These are phyloP conservation scores for Thereva nobilitata DNA, from an alignment of 2,888 invertebrate species.

Conservation along the genomic window DNA sequence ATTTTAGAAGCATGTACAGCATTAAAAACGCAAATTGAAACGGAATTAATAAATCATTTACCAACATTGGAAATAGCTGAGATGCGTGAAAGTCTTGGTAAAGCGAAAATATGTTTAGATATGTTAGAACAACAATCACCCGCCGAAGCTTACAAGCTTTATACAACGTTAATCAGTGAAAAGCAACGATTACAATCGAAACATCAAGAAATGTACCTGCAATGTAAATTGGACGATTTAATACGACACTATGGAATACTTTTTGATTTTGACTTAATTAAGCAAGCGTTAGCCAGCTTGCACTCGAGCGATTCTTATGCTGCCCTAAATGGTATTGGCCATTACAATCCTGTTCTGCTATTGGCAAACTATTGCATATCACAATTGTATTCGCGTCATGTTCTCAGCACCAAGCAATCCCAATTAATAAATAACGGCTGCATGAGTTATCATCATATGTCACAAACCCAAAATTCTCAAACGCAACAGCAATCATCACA, in stretches of 20 bases:
- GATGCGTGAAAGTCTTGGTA: slow-evolving; percentile 66
- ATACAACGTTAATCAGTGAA: slow-evolving; percentile 65
- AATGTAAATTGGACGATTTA: slow-evolving; percentile 72
- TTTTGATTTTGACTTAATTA: slow-evolving; percentile 69
- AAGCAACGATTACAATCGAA: slow-evolving; percentile 70
- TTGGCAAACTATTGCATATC: slow-evolving; percentile 79
- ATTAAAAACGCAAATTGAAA: slow-evolving; percentile 74
- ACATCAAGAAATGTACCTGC: slow-evolving; percentile 73
- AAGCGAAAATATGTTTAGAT: slow-evolving; percentile 65
- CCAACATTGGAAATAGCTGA: slow-evolving; percentile 69
- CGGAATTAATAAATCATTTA: slow-evolving; percentile 71
- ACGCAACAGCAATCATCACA: slow-evolving; percentile 44
- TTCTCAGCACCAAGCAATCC: slow-evolving; percentile 56
- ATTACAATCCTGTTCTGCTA: slow-evolving; percentile 71
- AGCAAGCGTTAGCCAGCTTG: slow-evolving; percentile 68
- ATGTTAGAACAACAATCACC: slow-evolving; percentile 62
- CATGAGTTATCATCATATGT: slow-evolving; percentile 22
- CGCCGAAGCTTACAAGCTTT: slow-evolving; percentile 66
- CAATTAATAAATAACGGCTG: slow-evolving; percentile 62
- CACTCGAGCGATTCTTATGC: slow-evolving; percentile 60
- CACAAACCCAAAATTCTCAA: slow-evolving; percentile 45
- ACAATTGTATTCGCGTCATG: slow-evolving; percentile 69
- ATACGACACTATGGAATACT: slow-evolving; percentile 69
- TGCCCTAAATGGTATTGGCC: slow-evolving; percentile 50
- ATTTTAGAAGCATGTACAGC: slow-evolving; percentile 75